Percentiles rank a stretch among this genome's conserved stretches.
phyloP scores from a whole-genome alignment of 1,140 invertebrate species.

The Stratiolaelaps scimitus region DNA sequence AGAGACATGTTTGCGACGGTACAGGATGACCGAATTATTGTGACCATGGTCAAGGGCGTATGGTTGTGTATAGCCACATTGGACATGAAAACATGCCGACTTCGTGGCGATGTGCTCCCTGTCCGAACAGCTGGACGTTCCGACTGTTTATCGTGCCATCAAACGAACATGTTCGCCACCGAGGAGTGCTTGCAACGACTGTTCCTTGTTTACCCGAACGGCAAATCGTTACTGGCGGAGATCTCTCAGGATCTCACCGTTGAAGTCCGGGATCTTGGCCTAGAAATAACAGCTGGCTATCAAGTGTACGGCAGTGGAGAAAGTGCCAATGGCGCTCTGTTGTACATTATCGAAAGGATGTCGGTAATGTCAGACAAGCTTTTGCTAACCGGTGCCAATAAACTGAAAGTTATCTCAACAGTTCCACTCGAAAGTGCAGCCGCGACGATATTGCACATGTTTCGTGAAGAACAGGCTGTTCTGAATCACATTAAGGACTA shows the following conservation, averaged over 20 bases:
- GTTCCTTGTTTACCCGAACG: slow-evolving; percentile 4
- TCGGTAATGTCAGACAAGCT: slow-evolving; percentile 14
- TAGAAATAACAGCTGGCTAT: slow-evolving; percentile 14
- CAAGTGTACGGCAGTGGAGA: slow-evolving; percentile 4
- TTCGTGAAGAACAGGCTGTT: not conserved
- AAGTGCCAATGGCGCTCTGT: slow-evolving; percentile 1
- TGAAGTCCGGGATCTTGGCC: not conserved
- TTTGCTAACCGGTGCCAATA: slow-evolving; percentile 25
- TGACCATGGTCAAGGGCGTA: slow-evolving; percentile 14
- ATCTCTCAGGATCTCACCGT: slow-evolving; percentile 9
- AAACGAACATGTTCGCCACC: slow-evolving; percentile 6
- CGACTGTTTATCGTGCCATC: slow-evolving; percentile 6
- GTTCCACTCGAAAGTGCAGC: slow-evolving; percentile 6
- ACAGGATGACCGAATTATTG: not conserved
- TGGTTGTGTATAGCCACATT: slow-evolving; percentile 15
- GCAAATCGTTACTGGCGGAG: not conserved
- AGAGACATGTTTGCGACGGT: slow-evolving; percentile 9
- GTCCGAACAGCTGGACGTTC: slow-evolving; percentile 1
- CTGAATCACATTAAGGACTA: slow-evolving; percentile 18
- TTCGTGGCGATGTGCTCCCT: not conserved
- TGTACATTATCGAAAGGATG: slow-evolving; percentile 17
- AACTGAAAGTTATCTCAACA: slow-evolving; percentile 12
- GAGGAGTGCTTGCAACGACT: slow-evolving; percentile 3
- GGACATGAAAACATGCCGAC: not conserved
- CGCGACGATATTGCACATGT: not conserved